These are phyloP conservation scores for Euzophera pinguis DNA, from an alignment of 2,888 invertebrate species.

Conservation along the genomic window DNA sequence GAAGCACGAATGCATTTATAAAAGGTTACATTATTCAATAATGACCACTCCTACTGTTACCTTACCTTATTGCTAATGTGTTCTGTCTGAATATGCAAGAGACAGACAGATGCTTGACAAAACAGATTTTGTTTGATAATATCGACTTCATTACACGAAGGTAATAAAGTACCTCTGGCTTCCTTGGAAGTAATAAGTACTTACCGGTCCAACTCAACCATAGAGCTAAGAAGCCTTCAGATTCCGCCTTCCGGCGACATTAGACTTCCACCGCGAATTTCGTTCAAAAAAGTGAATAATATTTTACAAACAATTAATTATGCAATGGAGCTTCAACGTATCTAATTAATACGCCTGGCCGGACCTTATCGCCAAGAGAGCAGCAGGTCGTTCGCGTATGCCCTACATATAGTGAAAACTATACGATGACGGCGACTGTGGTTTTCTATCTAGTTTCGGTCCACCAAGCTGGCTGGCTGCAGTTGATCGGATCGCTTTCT, in stretches of 20 bases:
- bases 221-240: no score
- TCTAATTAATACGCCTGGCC: constrained; percentile 29
- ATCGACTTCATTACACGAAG: no score
- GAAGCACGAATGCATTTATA: constrained; percentile 2
- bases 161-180: no score
- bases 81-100: no score
- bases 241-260: no score
- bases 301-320: background rate
- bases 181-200: no score
- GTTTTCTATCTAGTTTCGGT: constrained; percentile 71
- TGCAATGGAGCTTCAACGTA: background rate
- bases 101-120: no score
- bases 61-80: background rate
- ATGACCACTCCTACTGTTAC: background rate
- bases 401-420: constrained; percentile 71
- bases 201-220: no score
- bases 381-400: constrained; percentile 57
- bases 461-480: constrained; percentile 43
- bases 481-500: constrained; percentile 58
- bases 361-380: constrained; percentile 50
- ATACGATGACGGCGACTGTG: constrained; percentile 58
- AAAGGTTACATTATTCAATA: background rate
- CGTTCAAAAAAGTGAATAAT: no score
- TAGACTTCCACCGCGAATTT: no score
- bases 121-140: no score